Base-by-base conservation (phyloP, 2,113 vertebrate genomes). In the human region DNA sequence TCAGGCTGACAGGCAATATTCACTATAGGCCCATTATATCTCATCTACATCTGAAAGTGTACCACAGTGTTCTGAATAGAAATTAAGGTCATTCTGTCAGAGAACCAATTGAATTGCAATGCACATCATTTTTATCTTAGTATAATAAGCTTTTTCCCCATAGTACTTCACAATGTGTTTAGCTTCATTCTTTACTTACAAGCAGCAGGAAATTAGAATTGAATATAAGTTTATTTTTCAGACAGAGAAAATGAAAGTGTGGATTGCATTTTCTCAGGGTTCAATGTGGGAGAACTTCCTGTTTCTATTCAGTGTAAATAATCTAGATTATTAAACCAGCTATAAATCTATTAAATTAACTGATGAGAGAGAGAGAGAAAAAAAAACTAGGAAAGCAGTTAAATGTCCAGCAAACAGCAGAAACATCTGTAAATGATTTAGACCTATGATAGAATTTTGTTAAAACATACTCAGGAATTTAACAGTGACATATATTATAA, bases 81-180 rank as follows among this genome's bases (percentile, higher is more conserved):
- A 96, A 95, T 96, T 92, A 96, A 98, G 88, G 93, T 97, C 72
- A 89, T 83, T 92, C 57, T 96, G 20, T 85, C 30, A 73, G 75
- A 57, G 92, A 93, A 85, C 89, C 81, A 85, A 55, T 13, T 94
- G 85, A 97, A 95, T 93, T 96, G 70, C 43, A 96, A 17, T 64
- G 55, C 57, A 84, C 70, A 48, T 97, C 78, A 89, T 80, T 96
- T 96, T 95, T 87, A 52, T 92, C 70, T 97, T 57, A 70, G 59
- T 95, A 64, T 32, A 72, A 40, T 79, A 89, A 80, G 55, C 68
- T 82, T 93, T 82, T 52, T 32, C 14, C 32, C 14, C 50, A 2
- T 2, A 94, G 88, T 43, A 87, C 68, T 94, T 84, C 50, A 95
- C 59, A 90, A 48, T 83, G 66, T 73, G 20, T 75, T 96, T 93